Percentiles rank a stretch among this genome's conserved stretches.
phyloP scores from a whole-genome alignment of 1,140 invertebrate species.

The Sesamia nonagrioides region DNA sequence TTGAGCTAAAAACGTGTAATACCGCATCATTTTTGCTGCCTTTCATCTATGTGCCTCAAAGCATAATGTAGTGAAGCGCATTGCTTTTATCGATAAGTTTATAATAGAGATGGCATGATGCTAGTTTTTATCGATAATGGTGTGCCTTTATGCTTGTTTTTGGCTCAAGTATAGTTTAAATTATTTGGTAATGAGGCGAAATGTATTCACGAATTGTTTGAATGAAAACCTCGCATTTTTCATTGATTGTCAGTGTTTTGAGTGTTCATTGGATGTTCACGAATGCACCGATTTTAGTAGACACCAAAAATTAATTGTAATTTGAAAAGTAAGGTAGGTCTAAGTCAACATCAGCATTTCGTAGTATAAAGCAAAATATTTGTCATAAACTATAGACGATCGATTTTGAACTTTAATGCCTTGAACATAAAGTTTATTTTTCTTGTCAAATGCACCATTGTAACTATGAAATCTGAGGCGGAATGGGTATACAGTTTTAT shows the following conservation, averaged over 20 bases:
- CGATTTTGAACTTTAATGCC: neutral
- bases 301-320: neutral
- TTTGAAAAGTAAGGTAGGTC: neutral
- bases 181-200: neutral
- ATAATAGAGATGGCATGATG: neutral
- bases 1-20: too few relatives aligned
- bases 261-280: neutral
- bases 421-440: conserved; percentile 5
- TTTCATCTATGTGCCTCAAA: too few relatives aligned
- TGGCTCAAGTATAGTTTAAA: neutral
- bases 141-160: neutral
- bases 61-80: neutral
- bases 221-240: neutral
- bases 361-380: too few relatives aligned
- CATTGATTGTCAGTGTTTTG: neutral
- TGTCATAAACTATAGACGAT: too few relatives aligned
- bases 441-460: neutral
- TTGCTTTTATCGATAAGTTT: neutral
- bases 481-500: conserved; percentile 20
- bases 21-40: too few relatives aligned
- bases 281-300: conserved; percentile 7
- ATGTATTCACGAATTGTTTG: neutral
- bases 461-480: conserved; percentile 16
- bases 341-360: neutral
- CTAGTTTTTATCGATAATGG: neutral